phyloP scores from a whole-genome alignment of 2,888 invertebrate species.

The Pardosa pseudoannulata region DNA sequence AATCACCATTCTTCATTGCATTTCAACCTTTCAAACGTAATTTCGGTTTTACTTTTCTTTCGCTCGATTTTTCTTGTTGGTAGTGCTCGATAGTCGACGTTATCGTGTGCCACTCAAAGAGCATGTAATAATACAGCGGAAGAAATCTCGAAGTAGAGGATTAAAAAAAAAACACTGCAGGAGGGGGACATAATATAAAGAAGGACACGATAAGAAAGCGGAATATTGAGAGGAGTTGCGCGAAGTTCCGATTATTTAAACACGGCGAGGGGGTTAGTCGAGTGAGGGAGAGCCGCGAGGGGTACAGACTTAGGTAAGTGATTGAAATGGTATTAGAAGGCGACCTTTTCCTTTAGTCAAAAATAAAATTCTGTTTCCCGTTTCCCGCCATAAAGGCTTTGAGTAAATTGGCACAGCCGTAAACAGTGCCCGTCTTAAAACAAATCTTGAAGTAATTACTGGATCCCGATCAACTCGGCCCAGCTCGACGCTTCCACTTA shows the following conservation, averaged over 20 bases:
- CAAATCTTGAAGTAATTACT: constrained; percentile 73
- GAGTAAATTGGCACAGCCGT: constrained; percentile 63
- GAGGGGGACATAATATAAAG: background rate
- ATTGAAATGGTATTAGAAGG: constrained; percentile 59
- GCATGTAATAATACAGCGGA: constrained; percentile 23
- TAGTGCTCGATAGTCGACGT: background rate
- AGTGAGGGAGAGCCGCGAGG: constrained; percentile 41
- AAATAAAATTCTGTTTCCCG: constrained; percentile 45
- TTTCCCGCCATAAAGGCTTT: constrained; percentile 44
- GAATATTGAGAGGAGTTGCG: constrained; percentile 11
- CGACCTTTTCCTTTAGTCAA: constrained; percentile 33
- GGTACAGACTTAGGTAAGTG: constrained; percentile 49
- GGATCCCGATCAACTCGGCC: constrained; percentile 60
- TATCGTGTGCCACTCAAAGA: constrained; percentile 17
- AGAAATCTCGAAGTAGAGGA: constrained; percentile 21
- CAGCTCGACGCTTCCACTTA: constrained; percentile 62
- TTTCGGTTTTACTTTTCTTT: constrained; percentile 30
- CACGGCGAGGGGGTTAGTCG: constrained; percentile 31
- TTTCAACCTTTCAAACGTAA: constrained; percentile 41
- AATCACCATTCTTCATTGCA: constrained; percentile 33
- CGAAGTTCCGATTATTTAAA: constrained; percentile 56
- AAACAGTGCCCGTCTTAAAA: constrained; percentile 70
- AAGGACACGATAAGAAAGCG: constrained; percentile 1
- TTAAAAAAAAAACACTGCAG: constrained; percentile 14
- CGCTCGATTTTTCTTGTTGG: background rate